phyloP scores from a whole-genome alignment of 2,113 vertebrate species.

The Cinclus mexicanus region DNA sequence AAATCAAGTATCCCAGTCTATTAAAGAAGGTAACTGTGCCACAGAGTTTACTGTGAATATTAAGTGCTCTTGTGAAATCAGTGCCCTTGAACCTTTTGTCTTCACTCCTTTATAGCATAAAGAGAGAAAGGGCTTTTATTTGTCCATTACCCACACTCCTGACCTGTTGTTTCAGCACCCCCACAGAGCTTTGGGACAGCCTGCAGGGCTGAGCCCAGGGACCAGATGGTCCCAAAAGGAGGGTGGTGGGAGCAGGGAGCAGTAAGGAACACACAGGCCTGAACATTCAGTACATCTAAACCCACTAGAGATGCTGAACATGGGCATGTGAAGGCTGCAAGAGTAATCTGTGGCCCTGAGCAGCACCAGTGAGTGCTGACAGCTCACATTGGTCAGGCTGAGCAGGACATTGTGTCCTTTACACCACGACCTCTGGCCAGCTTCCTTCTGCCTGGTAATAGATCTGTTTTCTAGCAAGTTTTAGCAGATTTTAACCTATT shows the following conservation, averaged over 20 bases:
- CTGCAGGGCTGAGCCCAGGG: background rate
- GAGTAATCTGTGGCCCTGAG: background rate
- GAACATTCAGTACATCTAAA: background rate
- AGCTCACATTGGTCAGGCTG: rapidly evolving
- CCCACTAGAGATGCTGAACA: background rate
- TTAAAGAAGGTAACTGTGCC: background rate
- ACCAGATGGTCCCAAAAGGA: background rate
- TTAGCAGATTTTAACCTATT: background rate
- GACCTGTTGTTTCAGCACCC: background rate
- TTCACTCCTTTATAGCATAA: rapidly evolving
- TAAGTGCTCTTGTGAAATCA: background rate
- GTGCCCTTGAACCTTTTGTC: background rate
- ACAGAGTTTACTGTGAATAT: background rate
- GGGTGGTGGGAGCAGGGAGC: background rate
- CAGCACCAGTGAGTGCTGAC: background rate
- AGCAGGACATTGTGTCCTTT: background rate
- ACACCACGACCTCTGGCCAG: too few relatives aligned
- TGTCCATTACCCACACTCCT: background rate
- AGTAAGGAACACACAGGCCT: background rate
- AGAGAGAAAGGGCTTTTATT: background rate
- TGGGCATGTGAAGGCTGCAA: background rate
- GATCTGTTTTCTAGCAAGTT: rapidly evolving
- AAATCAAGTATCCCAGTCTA: background rate
- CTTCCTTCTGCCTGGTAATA: background rate
- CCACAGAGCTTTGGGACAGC: background rate